Evolutionary conservation across 2,113 vertebrate genomes (phyloP).

Genomic region (Calonectris borealis): DNA sequence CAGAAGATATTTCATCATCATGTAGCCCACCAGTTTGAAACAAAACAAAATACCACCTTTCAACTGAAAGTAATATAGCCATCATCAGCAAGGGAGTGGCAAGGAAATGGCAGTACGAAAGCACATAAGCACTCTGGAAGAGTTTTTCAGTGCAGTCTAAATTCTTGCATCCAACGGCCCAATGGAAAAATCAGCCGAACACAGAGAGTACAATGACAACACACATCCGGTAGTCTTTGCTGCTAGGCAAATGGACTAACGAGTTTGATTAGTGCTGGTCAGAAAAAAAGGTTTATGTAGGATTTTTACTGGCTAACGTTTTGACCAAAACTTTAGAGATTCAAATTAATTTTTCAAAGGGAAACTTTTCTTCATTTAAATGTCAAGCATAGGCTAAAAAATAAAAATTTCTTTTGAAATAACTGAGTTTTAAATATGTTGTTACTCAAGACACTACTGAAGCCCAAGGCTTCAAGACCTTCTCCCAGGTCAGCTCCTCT

Average conservation of each 20-base stretch:
- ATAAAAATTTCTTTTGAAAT: background rate
- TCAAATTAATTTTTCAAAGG: background rate
- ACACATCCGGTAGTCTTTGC: fast-evolving
- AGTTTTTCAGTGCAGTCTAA: background rate
- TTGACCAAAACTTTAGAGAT: background rate
- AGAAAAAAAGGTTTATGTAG: background rate
- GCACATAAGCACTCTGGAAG: background rate
- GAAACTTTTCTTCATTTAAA: background rate
- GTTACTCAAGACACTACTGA: background rate
- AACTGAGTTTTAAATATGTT: background rate
- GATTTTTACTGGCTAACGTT: background rate
- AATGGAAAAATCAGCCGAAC: background rate
- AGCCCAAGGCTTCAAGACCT: background rate
- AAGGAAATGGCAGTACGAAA: background rate
- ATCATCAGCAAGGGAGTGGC: background rate
- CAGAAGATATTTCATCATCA: background rate
- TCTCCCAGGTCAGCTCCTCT: background rate
- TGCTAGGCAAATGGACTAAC: background rate
- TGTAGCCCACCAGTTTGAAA: background rate
- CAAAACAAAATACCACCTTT: slow-evolving; percentile 1
- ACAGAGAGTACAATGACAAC: background rate
- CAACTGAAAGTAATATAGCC: background rate
- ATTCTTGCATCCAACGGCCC: background rate
- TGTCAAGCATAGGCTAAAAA: background rate
- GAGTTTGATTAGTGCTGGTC: background rate